Base-by-base conservation (phyloP, 2,888 invertebrate genomes). In the Sinodicranocentrus sp. region DNA sequence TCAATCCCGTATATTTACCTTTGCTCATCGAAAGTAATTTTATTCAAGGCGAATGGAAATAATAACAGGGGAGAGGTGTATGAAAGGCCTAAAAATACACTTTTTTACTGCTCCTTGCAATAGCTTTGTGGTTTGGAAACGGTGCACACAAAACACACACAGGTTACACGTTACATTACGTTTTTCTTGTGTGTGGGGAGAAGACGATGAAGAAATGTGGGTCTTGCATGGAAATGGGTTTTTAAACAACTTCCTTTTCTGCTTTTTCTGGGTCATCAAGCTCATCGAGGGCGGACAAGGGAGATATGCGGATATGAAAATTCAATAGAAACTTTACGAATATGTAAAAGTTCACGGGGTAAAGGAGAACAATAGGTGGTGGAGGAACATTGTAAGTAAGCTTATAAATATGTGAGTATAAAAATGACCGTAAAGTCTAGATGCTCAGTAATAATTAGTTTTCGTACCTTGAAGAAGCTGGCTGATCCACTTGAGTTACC, bases 401-500 rank as follows among this genome's bases (percentile, higher is more conserved):
- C n/a, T n/a, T n/a, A n/a, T n/a, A n/a, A n/a, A n/a, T n/a, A n/a
- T n/a, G n/a, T n/a, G n/a, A n/a, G n/a, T n/a, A n/a, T n/a, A n/a
- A n/a, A n/a, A n/a, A n/a, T n/a, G n/a, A n/a, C n/a, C n/a, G n/a
- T n/a, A n/a, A n/a, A n/a, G n/a, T n/a, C n/a, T n/a, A n/a, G n/a
- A n/a, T n/a, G n/a, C n/a, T n/a, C n/a, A 39, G 39, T 48, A 10
- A 15, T 48, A 48, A 48, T 48, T 48, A n/a, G n/a, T 61, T 19
- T 33, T 8, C 39, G 10, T 67, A 82, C 80, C 80, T 82, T 82
- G 68, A 82, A 82, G 73, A 82, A 82, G 73, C 72, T 82, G 80
- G 80, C 80, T n/a, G 80, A 82, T 82, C 80, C 80, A 67, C 80
- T 82, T 23, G 80, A 82, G 80, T 82, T 82, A 65, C 80, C 80